Base-by-base conservation (phyloP, 2,888 invertebrate species). In the Clistopyga incitator region DNA sequence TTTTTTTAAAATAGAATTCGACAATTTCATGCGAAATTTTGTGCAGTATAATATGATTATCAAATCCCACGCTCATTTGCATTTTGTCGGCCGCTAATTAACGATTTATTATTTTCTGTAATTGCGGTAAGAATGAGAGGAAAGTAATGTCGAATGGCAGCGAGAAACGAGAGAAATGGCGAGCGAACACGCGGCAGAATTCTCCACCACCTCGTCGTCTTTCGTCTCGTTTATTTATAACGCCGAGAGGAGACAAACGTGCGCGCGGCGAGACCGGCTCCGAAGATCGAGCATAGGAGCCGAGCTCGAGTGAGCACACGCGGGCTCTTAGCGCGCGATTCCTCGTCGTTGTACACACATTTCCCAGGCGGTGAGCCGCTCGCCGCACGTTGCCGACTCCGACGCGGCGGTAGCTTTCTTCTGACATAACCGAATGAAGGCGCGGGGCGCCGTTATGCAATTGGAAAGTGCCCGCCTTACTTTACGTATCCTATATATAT, bases 381-480 rank as follows among this genome's bases (percentile, higher is more conserved):
- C 25, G 54, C 61, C 61, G 81, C 80, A 70, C 80, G 83, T 77
- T 77, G 80, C 68, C 64, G 79, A 74, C 76, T 78, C 75, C 68
- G 72, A 71, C 82, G 84, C 84, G 84, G 85, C 90, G 88, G 90
- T 91, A 92, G 91, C 93, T 93, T 93, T 92, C 93, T 93, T 93
- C 92, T 93, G 93, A 93, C 92, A 93, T 93, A 93, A 93, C 91
- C 92, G 92, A 92, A 92, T 87, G 92, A 92, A 92, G 92, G 92
- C 92, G 93, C 91, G 92, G 91, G 92, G 89, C 86, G 89, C 86
- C 82, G 89, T 93, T 93, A 93, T 93, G 93, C 91, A 93, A 93
- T 93, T 93, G 91, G 93, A 93, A 93, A 93, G 93, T 93, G 92
- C 92, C 92, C 92, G 92, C 92, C 92, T 93, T 92, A 92, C 93